Percentiles rank a stretch among this genome's conserved stretches.
phyloP scores from a whole-genome alignment of 2,113 vertebrate species.

The Psilopogon haemacephalus region DNA sequence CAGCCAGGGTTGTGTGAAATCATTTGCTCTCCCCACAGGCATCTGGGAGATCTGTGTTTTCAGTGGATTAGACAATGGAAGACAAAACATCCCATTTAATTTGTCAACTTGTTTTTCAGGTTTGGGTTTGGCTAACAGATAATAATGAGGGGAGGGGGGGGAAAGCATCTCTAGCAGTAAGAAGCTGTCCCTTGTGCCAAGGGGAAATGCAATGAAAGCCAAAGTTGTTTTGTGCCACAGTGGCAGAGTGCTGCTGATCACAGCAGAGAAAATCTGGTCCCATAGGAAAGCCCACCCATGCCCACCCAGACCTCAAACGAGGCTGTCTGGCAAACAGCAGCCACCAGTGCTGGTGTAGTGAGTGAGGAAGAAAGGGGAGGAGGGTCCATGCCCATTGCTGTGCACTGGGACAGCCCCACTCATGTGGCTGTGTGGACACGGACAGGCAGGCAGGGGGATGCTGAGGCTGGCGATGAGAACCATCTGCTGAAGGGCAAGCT shows the following conservation, averaged over 20 bases:
- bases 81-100: constrained; percentile 38
- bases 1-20: not conserved
- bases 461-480: fast-evolving
- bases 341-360: fast-evolving
- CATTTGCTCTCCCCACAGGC: not conserved
- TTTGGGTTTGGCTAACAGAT: constrained; percentile 24
- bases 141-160: not conserved
- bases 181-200: not conserved
- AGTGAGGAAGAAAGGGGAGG: not conserved
- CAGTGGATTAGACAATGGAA: not conserved
- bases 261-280: not conserved
- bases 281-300: fast-evolving
- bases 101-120: constrained; percentile 61
- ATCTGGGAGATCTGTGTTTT: not conserved
- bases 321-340: not conserved
- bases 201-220: not conserved
- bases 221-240: not conserved
- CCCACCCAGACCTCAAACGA: fast-evolving
- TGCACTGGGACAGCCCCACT: fast-evolving
- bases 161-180: not conserved
- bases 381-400: not conserved
- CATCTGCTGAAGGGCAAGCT: fast-evolving
- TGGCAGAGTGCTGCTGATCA: not conserved
- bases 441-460: fast-evolving
- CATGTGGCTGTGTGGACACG: fast-evolving